These are phyloP conservation scores for Lontra canadensis DNA, from an alignment of 2,113 vertebrate species.

Conservation along the genomic window DNA sequence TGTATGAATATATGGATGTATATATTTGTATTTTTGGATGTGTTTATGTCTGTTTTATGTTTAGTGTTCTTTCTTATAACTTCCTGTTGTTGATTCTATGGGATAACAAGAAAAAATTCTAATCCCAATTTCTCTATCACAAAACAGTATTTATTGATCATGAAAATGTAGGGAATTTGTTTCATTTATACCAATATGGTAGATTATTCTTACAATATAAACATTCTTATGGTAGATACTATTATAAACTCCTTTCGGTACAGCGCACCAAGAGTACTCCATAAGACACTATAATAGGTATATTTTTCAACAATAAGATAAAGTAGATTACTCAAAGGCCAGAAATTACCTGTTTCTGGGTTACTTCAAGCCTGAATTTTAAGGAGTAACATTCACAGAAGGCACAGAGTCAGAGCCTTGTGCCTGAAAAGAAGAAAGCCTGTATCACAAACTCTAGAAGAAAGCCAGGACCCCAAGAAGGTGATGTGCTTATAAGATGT, in stretches of 20 bases:
- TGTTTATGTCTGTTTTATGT: background rate
- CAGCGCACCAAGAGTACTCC: background rate
- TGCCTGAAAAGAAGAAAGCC: background rate
- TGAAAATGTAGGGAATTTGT: background rate
- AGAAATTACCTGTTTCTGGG: background rate
- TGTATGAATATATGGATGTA: background rate
- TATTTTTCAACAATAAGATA: background rate
- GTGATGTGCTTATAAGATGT: background rate
- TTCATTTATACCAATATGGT: background rate
- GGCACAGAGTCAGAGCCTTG: background rate
- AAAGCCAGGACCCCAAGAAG: background rate
- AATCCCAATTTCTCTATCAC: background rate
- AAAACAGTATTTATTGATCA: background rate
- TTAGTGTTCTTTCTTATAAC: background rate
- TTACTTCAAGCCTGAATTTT: background rate
- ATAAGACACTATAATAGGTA: background rate
- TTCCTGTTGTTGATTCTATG: background rate
- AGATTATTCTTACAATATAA: background rate
- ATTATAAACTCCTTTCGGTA: background rate
- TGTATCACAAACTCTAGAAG: background rate
- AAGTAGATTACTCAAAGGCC: background rate
- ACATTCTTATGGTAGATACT: background rate
- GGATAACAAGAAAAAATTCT: background rate
- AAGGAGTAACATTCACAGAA: background rate
- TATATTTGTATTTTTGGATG: background rate